Percentiles rank a stretch among this genome's conserved stretches.
phyloP scores from a whole-genome alignment of 2,888 invertebrate genomes.

The Noctua pronuba region DNA sequence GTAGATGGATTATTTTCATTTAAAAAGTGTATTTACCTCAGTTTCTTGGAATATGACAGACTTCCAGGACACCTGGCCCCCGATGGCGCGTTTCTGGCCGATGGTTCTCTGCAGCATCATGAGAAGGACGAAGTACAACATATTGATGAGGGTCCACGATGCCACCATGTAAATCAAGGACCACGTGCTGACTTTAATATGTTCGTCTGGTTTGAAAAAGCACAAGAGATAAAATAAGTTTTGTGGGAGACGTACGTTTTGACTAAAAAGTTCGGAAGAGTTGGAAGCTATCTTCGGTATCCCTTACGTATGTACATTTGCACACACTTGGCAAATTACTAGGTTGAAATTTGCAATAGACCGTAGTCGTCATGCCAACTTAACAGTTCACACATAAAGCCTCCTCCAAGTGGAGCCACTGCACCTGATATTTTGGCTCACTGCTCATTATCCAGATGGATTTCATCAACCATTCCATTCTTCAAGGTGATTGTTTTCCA shows the following conservation, averaged over 20 bases:
- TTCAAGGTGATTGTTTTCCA: not conserved
- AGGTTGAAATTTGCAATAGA: no score
- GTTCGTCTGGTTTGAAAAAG: conserved; percentile 16
- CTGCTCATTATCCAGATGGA: not conserved
- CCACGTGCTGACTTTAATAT: conserved; percentile 5
- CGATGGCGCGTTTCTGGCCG: conserved; percentile 78
- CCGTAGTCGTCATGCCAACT: not conserved
- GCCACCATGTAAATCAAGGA: conserved; percentile 74
- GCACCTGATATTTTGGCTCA: not conserved
- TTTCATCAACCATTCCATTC: conserved; percentile 4
- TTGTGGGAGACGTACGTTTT: not conserved
- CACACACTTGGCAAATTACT: no score
- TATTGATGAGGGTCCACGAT: conserved; percentile 78
- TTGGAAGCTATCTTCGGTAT: not conserved
- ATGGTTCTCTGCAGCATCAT: conserved; percentile 84
- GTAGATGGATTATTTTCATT: not conserved
- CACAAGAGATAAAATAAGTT: conserved; percentile 1
- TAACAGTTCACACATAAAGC: not conserved
- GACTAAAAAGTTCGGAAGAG: not conserved
- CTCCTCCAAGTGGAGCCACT: not conserved
- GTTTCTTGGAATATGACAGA: conserved; percentile 81
- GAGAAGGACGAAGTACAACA: conserved; percentile 78
- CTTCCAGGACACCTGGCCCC: conserved; percentile 84
- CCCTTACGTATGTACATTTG: not conserved
- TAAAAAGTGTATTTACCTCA: conserved; percentile 66